Conservation (phyloP, 2,797 vertebrate species). For the Enteromius unitaeniatus region DNA sequence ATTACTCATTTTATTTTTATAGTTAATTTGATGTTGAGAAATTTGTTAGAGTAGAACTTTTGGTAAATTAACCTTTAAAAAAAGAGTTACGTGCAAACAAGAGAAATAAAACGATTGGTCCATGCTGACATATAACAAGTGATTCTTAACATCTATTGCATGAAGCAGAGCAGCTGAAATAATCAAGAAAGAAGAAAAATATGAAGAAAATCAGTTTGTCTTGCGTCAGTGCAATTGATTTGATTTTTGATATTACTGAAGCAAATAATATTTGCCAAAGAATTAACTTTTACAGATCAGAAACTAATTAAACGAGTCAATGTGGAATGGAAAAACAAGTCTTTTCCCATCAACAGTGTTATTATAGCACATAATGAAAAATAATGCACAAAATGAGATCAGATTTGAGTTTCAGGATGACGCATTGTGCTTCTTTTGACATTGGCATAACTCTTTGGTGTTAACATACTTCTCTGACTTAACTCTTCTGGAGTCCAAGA, state of each 20-base stretch:
- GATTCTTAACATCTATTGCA: slow-evolving; percentile 59
- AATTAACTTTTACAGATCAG: background rate
- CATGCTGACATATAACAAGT: slow-evolving; percentile 74
- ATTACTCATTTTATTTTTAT: slow-evolving; percentile 25
- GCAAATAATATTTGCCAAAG: background rate
- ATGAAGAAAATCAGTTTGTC: slow-evolving; percentile 47
- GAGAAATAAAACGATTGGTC: slow-evolving; percentile 78
- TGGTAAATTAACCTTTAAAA: slow-evolving; percentile 60
- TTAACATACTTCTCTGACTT: slow-evolving; percentile 54
- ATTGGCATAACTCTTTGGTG: slow-evolving; percentile 78
- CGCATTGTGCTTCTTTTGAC: slow-evolving; percentile 51
- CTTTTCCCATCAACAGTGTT: slow-evolving; percentile 35
- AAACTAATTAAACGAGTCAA: background rate
- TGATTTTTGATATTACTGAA: background rate
- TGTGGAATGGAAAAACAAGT: background rate
- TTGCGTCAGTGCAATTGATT: slow-evolving; percentile 55
- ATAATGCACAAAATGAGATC: background rate
- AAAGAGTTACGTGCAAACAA: slow-evolving; percentile 72
- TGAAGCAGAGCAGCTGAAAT: slow-evolving; percentile 54
- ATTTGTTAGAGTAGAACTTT: slow-evolving; percentile 12
- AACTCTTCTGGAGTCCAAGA: background rate
- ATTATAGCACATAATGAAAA: slow-evolving; percentile 56
- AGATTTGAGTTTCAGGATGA: background rate
- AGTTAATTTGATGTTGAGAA: slow-evolving; percentile 11
- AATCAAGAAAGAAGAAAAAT: slow-evolving; percentile 65